Evolutionary conservation across 2,113 vertebrate species (phyloP).

Genomic region (Aythya baeri): DNA sequence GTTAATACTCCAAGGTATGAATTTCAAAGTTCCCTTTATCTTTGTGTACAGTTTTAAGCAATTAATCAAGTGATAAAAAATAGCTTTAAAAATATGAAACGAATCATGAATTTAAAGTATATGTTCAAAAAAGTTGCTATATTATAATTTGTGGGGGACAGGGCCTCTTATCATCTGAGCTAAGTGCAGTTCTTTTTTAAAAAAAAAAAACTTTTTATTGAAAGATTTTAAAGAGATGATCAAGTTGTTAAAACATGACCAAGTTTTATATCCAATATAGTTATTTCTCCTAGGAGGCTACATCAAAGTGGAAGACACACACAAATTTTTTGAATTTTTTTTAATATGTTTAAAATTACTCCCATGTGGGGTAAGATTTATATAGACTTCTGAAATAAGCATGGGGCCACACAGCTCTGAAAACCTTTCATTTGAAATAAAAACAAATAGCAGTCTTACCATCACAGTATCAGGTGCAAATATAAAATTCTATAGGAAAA

Average conservation of each 20-base stretch:
- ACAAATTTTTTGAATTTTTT: neutral
- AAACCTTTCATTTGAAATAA: neutral
- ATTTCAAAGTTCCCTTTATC: constrained; percentile 77
- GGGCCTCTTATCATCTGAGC: neutral
- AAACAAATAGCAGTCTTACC: neutral
- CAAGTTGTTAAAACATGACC: constrained; percentile 47
- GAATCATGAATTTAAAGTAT: constrained; percentile 45
- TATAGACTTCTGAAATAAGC: neutral
- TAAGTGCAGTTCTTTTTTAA: neutral
- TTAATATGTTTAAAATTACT: constrained; percentile 26
- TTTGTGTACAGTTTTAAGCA: constrained; percentile 71
- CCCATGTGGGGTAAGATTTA: neutral
- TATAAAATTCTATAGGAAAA: neutral
- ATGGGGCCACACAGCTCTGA: neutral
- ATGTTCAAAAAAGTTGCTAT: neutral
- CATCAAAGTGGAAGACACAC: constrained; percentile 25
- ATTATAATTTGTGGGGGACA: neutral
- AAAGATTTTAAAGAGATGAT: neutral
- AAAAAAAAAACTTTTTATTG: neutral
- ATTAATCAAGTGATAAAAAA: constrained; percentile 72
- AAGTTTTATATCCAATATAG: neutral
- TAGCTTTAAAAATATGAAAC: constrained; percentile 49
- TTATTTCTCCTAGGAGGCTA: neutral
- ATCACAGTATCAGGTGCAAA: neutral
- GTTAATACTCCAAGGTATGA: constrained; percentile 72